These are phyloP conservation scores for Archips xylosteana DNA, from an alignment of 2,888 invertebrate species.

Conservation along the genomic window DNA sequence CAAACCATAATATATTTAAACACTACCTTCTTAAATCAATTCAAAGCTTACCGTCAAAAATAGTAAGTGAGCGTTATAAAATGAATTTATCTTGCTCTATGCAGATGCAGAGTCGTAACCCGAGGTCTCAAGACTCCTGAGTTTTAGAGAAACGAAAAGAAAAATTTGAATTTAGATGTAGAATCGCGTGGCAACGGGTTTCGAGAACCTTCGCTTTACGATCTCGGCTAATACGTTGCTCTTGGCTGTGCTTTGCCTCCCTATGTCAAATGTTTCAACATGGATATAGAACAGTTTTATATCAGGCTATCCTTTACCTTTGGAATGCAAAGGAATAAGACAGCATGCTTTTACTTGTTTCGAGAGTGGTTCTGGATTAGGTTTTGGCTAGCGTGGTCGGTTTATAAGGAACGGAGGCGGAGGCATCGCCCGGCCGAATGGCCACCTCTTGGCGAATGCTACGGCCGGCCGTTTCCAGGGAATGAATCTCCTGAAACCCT, in stretches of 20 bases:
- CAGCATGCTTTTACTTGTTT: constrained; percentile 6
- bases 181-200: constrained; percentile 71
- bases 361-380: constrained; percentile 18
- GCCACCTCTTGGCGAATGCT: constrained; percentile 77
- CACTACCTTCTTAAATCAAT: constrained; percentile 52
- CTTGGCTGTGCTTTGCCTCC: constrained; percentile 54
- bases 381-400: constrained; percentile 53
- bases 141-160: constrained; percentile 60
- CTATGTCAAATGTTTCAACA: constrained; percentile 28
- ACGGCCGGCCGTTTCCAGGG: constrained; percentile 73
- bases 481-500: constrained; percentile 61
- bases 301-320: constrained; percentile 24
- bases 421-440: constrained; percentile 75
- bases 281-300: constrained; percentile 11
- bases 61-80: constrained; percentile 69
- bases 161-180: constrained; percentile 83
- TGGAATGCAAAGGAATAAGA: constrained; percentile 15
- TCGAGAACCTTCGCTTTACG: constrained; percentile 76
- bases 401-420: constrained; percentile 79
- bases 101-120: constrained; percentile 69
- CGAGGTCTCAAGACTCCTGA: constrained; percentile 30
- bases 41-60: constrained; percentile 54
- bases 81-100: constrained; percentile 75
- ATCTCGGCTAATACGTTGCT: constrained; percentile 79
- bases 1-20: constrained; percentile 36